Base-by-base conservation (phyloP, 1,140 invertebrate genomes). In the Drosophila leontia region DNA sequence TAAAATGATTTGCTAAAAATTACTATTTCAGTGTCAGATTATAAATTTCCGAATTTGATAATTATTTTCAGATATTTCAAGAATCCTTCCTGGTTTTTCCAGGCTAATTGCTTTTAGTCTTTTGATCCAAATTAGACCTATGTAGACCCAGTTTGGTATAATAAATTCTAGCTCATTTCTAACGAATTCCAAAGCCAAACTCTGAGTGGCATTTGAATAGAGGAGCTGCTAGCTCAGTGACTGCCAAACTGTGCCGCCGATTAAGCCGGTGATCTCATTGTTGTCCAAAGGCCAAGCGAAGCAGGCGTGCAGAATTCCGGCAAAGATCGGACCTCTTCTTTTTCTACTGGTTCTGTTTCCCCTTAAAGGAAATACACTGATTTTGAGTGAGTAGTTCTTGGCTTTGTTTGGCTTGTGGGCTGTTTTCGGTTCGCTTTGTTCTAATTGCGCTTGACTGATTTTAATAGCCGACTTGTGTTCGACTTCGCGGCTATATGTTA, bases 361-460 rank as follows among this genome's bases (percentile, higher is more conserved):
- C 71, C 57, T 65, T 35, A 90, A 85, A 90, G 78, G 75, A 90
- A 90, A 82, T 67, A 61, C 72, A 65, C 77, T 56, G 67, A 75
- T 81, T 55, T 77, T 39, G 32, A 37, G 42, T 69, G 60, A 51
- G 39, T 75, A 60, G 41, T 65, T 64, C 29, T n/a, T n/a, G 53
- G 48, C 45, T 72, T 47, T 60, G 35, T 55, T 77, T 50, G 47
- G 62, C n/a, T 23, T 55, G 51, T 55, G 48, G 23, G 60, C 58
- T 63, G 59, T 50, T 50, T 32, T 51, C 15, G 55, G 55, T 59
- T 51, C 48, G 67, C 85, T 90, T 90, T 90, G 85, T 90, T 91
- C 80, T 82, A 80, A 91, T 85, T 91, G 85, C 85, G 85, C 86
- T 85, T 78, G 78, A 90, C 78, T 91, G 86, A 90, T 41, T 90